Evolutionary conservation across 2,113 vertebrate species (phyloP).

Genomic region (Platycercus adscitus): DNA sequence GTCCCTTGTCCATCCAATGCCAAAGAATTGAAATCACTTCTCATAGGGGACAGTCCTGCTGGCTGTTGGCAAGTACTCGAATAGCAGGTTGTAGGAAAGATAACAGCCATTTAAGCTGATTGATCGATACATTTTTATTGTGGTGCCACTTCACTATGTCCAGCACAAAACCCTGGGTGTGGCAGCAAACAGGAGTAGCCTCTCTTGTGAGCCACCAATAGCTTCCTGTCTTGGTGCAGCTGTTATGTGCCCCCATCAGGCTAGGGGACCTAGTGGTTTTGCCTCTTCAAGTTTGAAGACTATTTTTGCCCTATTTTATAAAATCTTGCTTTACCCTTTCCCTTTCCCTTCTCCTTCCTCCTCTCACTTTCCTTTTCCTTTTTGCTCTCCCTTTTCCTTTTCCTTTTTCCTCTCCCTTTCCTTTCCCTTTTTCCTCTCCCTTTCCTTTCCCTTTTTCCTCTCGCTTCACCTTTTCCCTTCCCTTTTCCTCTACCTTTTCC

Average conservation of each 20-base stretch:
- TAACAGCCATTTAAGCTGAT: background rate
- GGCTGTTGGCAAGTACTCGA: background rate
- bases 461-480: no score
- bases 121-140: background rate
- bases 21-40: background rate
- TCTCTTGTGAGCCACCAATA: background rate
- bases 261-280: background rate
- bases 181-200: background rate
- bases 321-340: background rate
- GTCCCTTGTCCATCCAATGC: rapidly evolving
- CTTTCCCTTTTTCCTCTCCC: no score
- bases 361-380: no score
- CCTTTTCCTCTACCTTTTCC: no score
- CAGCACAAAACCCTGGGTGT: background rate
- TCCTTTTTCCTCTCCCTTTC: no score
- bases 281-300: background rate
- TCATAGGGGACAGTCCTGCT: background rate
- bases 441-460: no score
- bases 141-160: background rate
- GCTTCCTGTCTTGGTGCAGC: background rate
- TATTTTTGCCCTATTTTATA: rapidly evolving
- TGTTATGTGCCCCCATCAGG: background rate
- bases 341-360: background rate
- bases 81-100: background rate
- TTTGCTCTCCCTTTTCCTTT: background rate